phyloP scores from a whole-genome alignment of 2,113 vertebrate species.

The Gallinago undulata region DNA sequence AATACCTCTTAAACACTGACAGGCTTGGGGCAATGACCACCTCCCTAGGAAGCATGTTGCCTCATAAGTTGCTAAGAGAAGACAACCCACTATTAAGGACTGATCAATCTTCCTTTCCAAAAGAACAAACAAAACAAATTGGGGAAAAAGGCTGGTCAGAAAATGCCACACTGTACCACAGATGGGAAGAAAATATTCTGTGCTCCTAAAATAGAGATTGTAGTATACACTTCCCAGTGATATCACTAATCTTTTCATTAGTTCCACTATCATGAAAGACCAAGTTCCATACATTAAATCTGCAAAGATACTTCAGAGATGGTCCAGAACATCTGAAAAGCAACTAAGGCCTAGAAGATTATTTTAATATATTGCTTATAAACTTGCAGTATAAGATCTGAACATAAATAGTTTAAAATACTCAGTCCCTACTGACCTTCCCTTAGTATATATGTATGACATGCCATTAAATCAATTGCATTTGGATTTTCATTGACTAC shows the following conservation, averaged over 20 bases:
- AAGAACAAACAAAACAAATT: not conserved
- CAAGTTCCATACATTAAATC: not conserved
- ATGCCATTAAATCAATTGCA: not conserved
- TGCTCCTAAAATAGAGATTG: not conserved
- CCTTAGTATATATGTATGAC: not conserved
- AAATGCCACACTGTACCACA: not conserved
- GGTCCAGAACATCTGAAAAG: not conserved
- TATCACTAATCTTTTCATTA: not conserved
- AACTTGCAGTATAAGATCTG: not conserved
- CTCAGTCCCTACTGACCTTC: not conserved
- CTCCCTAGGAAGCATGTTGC: not conserved
- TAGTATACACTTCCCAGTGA: not conserved
- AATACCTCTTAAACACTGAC: not conserved
- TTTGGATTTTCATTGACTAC: not conserved
- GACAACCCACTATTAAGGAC: not conserved
- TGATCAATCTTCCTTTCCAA: not conserved
- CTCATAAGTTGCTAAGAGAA: not conserved
- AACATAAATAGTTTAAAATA: not conserved
- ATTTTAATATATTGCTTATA: not conserved
- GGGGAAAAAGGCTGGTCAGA: not conserved
- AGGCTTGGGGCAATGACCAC: not conserved
- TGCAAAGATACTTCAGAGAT: not conserved
- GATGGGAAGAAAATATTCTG: not conserved
- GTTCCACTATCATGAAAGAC: not conserved
- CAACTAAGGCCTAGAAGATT: not conserved